Evolutionary conservation across 2,888 invertebrate species (phyloP).

Genomic region (Eristalis arbustorum): DNA sequence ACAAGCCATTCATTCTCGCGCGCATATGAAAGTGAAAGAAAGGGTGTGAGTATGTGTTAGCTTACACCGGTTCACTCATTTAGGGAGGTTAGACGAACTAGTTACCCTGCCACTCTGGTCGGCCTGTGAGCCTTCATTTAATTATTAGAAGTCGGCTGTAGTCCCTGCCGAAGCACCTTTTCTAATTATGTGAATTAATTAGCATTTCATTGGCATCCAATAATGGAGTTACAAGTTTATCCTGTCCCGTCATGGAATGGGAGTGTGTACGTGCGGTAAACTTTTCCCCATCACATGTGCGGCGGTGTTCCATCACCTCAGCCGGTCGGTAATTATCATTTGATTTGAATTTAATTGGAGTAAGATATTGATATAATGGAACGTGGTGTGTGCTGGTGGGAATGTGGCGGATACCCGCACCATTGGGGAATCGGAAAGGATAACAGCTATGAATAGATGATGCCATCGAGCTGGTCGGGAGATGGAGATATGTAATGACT

Average conservation of each 20-base stretch:
- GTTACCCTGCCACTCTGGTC: not conserved
- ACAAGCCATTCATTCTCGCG: no score
- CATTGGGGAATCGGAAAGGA: no score
- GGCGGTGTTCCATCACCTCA: not conserved
- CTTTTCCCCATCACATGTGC: not conserved
- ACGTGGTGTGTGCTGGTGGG: not conserved
- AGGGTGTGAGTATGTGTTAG: not conserved
- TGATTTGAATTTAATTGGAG: slow-evolving; percentile 19
- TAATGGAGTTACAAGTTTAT: not conserved
- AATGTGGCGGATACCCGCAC: not conserved
- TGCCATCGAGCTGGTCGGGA: no score
- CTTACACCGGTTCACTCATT: not conserved
- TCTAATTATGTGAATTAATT: slow-evolving; percentile 17
- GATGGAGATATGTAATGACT: no score
- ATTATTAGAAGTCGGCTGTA: not conserved
- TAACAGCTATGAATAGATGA: no score
- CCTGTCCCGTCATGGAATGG: not conserved
- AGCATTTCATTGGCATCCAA: slow-evolving; percentile 28
- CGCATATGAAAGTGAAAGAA: not conserved
- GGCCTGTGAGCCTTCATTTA: slow-evolving; percentile 8
- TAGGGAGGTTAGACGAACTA: not conserved
- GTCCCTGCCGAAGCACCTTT: not conserved
- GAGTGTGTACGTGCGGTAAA: not conserved
- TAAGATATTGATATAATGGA: not conserved
- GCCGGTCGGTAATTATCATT: slow-evolving; percentile 17